Evolutionary conservation across 2,888 invertebrate species (phyloP), one percentile per base, ranked within the genome.

Genomic region (Stomorhina lunata): DNA sequence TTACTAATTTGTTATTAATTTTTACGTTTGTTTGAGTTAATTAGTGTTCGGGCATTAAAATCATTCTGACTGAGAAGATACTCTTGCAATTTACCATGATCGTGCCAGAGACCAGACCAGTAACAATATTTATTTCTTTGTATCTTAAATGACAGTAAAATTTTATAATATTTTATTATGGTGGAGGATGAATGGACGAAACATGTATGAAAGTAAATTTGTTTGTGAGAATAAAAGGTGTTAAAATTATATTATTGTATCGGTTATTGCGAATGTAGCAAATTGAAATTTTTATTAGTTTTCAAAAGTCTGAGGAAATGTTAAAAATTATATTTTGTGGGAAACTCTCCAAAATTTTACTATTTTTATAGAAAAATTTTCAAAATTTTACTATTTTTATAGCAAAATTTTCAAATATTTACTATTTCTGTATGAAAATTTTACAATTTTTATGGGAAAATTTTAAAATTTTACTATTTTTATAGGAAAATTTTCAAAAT

Each of bases 1-100:
- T 79, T 76, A 84, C 84, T 80, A 84, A 85, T 85, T 85, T 83
- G 85, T 84, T 83, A 84, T 83, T 83, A 83, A 84, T 83, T 85
- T 85, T 81, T 81, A 82, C 80, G 78, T 84, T 83, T 79, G 78
- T 79, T 83, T 57, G 71, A 78, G 81, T 83, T 83, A 80, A 83
- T 83, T 83, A 78, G 83, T 78, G 81, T 78, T 29, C 63, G 65
- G 80, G 50, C 48, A 57, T 65, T 75, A 80, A 75, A 80, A 53
- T 25, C 50, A 40, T 55, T 37, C 37, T 50, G n/a, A n/a, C n/a
- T n/a, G n/a, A n/a, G n/a, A n/a, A n/a, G n/a, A n/a, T n/a, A n/a
- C n/a, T 57, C 32, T 6, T 55, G 43, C 53, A 45, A 48, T 48
- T 40, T 17, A 45, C 66, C 66, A 50, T 57, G 59, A 76, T 59